Base-by-base conservation (phyloP, 2,888 invertebrate species). In the Mimas tiliae region DNA sequence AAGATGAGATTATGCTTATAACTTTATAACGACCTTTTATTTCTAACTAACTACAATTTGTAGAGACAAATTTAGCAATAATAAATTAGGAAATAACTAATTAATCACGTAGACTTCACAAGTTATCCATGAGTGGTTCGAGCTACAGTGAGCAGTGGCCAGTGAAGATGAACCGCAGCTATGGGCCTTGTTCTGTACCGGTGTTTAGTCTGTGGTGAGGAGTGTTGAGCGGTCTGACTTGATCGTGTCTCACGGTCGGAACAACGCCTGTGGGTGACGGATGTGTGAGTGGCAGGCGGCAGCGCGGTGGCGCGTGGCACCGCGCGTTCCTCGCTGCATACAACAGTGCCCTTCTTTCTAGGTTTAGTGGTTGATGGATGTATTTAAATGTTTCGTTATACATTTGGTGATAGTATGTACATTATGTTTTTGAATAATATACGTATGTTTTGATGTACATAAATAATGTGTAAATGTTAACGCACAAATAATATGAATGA, bases 401-500 rank as follows among this genome's bases (percentile, higher is more conserved):
- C 70, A 85, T 91, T 90, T 81, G 86, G 82, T 88, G 87, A 89
- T 91, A 89, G 90, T 78, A 83, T 88, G 85, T 87, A 86, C 76
- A 88, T 89, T 91, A 85, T 85, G 87, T 90, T 91, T 89, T 88
- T 84, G 82, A 88, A 86, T 90, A 86, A 90, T 90, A 90, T 90
- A 90, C 85, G 90, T 92, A 91, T 91, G 88, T 90, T 91, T 93
- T 91, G 91, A 85, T 93, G 93, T 93, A 93, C 88, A 93, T 93
- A 93, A 90, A 90, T 93, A 92, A 93, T 85, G 87, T 91, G 89
- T 93, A 93, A 92, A 92, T 91, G 91, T 93, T 91, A 93, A 93
- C 93, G 93, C 93, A 93, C 93, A 93, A 93, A 91, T 92, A 90
- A 88, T 88, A 88, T 83, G 85, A 82, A 79, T 78, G 79, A 86